A percentile compares a stretch with the other conserved stretches of the same genome.
These are phyloP conservation scores for Oscheius onirici DNA, from an alignment of 2,888 invertebrate genomes.

Conservation along the genomic window DNA sequence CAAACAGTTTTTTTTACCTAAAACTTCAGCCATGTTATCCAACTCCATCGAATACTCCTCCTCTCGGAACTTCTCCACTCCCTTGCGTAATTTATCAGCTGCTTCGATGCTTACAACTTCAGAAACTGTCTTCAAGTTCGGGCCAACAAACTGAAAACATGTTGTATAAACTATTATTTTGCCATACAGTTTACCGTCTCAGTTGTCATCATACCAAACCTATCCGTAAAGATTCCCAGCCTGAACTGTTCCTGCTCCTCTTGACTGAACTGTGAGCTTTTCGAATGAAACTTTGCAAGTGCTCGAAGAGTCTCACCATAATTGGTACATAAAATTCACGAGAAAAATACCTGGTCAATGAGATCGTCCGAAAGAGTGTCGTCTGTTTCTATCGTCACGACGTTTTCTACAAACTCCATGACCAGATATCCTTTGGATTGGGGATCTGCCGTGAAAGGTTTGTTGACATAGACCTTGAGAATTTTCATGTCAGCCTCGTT, in stretches of 20 bases:
- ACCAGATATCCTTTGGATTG: slow-evolving; percentile 4
- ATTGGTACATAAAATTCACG: neutral
- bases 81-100: neutral
- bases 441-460: neutral
- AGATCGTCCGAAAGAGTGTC: neutral
- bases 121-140: neutral
- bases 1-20: neutral
- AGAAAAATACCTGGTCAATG: neutral
- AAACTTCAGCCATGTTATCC: slow-evolving; percentile 18
- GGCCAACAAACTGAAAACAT: slow-evolving; percentile 1
- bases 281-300: neutral
- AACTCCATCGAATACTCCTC: neutral
- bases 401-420: slow-evolving; percentile 19
- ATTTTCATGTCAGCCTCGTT: neutral
- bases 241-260: neutral
- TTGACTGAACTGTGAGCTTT: neutral
- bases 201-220: slow-evolving; percentile 3
- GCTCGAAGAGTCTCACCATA: neutral
- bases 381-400: neutral
- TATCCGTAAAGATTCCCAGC: neutral
- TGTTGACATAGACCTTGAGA: neutral
- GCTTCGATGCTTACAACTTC: neutral
- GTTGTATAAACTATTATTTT: neutral
- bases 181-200: neutral
- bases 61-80: neutral